Base-by-base conservation (phyloP, 2,113 vertebrate genomes). In the Dipodomys stephensi region DNA sequence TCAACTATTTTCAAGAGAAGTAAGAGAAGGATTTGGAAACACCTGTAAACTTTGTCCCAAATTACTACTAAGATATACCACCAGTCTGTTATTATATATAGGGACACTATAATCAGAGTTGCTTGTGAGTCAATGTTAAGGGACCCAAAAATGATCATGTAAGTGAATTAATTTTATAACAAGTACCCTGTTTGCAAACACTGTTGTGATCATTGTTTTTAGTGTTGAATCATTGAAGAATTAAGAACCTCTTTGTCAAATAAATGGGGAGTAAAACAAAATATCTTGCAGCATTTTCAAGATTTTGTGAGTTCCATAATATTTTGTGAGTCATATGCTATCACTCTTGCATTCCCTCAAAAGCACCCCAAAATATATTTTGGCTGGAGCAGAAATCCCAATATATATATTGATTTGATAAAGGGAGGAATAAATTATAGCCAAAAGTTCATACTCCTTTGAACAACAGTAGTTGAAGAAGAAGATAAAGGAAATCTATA, bases 1-100 rank as follows among this genome's bases (percentile, higher is more conserved):
- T 85, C 23, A 94, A 49, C 30, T 27, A 20, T 72, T 90, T 62
- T n/a, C 68, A 68, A 89, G 90, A 84, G 11, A 91, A 72, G 88
- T 78, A 87, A 73, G 1, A 73, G 0, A 0, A 93, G 46, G 19
- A 86, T 28, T 22, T 3, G 32, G 30, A 93, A 87, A 20, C 27
- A 19, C 57, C 32, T 46, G 13, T 77, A 57, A 92, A 87, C 67
- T 67, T 28, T 71, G 12, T 27, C 49, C 22, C 16, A 92, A 90
- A 88, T 67, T 71, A 83, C 71, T 65, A 94, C 44, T 53, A 68
- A 89, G 11, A n/a, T 10, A 87, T 25, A 84, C 8, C 95, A 39
- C 1, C 6, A n/a, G 65, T 15, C 74, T 6, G 15, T 46, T 69
- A 72, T 77, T 35, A 84, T 64, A 68, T 13, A 46, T 22, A 64